Conservation (phyloP, 64 coral and sea anemone genomes). For the Montipora cactus region DNA sequence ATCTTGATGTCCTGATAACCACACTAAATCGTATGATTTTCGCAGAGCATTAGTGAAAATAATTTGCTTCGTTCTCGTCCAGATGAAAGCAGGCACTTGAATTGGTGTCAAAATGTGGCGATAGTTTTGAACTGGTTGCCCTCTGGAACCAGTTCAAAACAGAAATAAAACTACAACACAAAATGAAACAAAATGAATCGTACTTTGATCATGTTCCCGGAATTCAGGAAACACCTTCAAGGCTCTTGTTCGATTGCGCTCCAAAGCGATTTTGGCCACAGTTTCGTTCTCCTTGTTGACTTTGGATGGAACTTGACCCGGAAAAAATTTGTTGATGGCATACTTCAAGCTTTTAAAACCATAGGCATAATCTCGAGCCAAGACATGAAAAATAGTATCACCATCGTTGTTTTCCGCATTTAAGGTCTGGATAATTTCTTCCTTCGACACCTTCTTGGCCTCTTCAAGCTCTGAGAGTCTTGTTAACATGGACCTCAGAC, state of each 20-base stretch:
- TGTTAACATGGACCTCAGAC: not conserved
- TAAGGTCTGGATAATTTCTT: not conserved
- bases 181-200: not conserved
- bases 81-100: too few relatives aligned
- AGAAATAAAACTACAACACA: not conserved
- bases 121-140: too few relatives aligned
- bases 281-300: conserved; percentile 35
- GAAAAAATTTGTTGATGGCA: conserved; percentile 21
- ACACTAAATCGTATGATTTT: not conserved
- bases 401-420: conserved; percentile 25
- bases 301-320: conserved; percentile 19
- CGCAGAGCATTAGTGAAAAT: too few relatives aligned
- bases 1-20: not conserved
- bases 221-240: conserved; percentile 29
- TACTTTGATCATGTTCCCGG: not conserved
- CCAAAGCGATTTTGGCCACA: conserved; percentile 14
- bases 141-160: not conserved
- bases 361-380: conserved; percentile 41
- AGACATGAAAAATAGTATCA: conserved; percentile 38
- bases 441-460: not conserved
- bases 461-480: not conserved
- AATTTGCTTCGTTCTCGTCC: too few relatives aligned
- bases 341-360: conserved; percentile 43
- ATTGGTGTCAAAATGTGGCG: too few relatives aligned
- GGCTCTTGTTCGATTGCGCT: conserved; percentile 28